Conservation (phyloP, 2,888 invertebrate species). For the Oscheius sp. region DNA sequence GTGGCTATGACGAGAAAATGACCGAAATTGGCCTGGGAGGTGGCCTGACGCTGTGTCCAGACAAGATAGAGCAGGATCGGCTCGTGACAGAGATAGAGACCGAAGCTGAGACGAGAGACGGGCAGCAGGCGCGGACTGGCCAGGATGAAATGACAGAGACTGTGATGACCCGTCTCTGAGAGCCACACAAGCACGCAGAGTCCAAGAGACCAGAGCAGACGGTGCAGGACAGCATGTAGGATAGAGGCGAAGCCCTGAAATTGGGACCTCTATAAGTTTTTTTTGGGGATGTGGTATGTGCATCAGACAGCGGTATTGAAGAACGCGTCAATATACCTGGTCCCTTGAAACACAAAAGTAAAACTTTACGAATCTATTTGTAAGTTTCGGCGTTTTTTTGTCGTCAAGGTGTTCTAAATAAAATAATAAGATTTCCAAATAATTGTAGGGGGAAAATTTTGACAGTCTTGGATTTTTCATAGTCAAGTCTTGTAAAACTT, state of each 20-base stretch:
- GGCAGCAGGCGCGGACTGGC: conserved; percentile 39
- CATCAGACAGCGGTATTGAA: too few species aligned
- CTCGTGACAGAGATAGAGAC: conserved; percentile 60
- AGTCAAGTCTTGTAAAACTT: too few species aligned
- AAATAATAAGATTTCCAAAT: too few species aligned
- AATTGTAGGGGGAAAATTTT: too few species aligned
- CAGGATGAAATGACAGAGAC: conserved; percentile 35
- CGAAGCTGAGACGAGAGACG: conserved; percentile 52
- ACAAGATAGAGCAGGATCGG: conserved; percentile 50
- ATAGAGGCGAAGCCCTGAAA: conserved; percentile 14
- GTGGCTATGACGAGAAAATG: conserved; percentile 46
- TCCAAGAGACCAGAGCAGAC: conserved; percentile 47
- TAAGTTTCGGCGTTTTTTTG: neutral
- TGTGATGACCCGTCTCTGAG: conserved; percentile 41
- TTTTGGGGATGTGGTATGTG: too few species aligned
- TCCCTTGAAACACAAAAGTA: too few species aligned
- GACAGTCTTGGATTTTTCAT: too few species aligned
- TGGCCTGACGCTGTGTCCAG: conserved; percentile 47
- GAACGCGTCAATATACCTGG: too few species aligned
- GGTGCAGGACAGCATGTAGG: conserved; percentile 42
- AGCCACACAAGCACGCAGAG: conserved; percentile 39
- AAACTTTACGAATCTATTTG: too few species aligned
- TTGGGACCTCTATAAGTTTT: too few species aligned
- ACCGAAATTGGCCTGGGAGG: conserved; percentile 42
- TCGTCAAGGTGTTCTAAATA: too few species aligned